A percentile compares a stretch with the other conserved stretches of the same genome.
These are phyloP conservation scores for Thalassaphorura encarpata DNA, from an alignment of 1,140 invertebrate genomes.

Conservation along the genomic window DNA sequence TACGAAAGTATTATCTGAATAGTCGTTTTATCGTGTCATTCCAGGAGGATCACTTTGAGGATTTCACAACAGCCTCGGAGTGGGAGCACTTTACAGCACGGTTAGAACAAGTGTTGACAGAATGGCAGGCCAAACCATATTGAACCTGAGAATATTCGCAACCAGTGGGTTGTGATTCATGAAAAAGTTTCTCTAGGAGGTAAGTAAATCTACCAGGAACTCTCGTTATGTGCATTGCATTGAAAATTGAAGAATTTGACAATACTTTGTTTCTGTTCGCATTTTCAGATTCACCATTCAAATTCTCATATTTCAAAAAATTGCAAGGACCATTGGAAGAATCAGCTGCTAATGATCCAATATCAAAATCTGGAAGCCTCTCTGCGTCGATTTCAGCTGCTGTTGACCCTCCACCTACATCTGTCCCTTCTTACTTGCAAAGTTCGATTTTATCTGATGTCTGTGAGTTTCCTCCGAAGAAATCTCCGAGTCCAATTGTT, in stretches of 20 bases:
- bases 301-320: conserved; percentile 25
- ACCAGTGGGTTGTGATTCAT: conserved; percentile 45
- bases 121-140: conserved; percentile 61
- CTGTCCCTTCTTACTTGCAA: conserved; percentile 7
- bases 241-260: conserved; percentile 5
- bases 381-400: conserved; percentile 44
- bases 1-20: background rate
- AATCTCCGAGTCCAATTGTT: conserved; percentile 44
- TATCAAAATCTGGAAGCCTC: conserved; percentile 33
- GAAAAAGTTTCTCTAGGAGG: conserved; percentile 52
- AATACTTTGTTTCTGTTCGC: background rate
- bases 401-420: conserved; percentile 20
- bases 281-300: conserved; percentile 21
- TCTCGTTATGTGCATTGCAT: conserved; percentile 33
- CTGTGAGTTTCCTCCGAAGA: conserved; percentile 32
- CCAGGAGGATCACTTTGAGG: conserved; percentile 29
- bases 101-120: conserved; percentile 76
- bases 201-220: conserved; percentile 42
- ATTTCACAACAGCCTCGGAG: conserved; percentile 56
- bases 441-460: background rate
- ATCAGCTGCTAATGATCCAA: background rate
- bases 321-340: background rate
- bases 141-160: conserved; percentile 37
- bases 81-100: conserved; percentile 90
- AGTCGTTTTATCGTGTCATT: background rate